Conservation (phyloP, 92 coral and sea anemone genomes). For the Paramuricea clavata region DNA sequence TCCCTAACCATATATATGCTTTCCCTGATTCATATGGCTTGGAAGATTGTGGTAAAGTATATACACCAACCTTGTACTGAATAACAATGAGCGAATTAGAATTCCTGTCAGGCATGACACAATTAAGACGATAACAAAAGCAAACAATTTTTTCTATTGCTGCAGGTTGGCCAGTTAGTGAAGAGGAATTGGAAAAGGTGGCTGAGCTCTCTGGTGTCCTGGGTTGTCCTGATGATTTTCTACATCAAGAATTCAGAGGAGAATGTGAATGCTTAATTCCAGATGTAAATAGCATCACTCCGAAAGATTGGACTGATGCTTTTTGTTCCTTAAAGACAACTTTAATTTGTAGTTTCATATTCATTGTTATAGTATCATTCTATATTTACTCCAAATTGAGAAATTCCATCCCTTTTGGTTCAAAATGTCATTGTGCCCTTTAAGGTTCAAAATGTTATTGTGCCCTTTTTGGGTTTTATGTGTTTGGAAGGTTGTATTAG, state of each 20-base stretch:
- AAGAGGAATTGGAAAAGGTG: slow-evolving; percentile 41
- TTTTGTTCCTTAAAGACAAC: slow-evolving; percentile 30
- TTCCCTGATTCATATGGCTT: no score
- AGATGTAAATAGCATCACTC: slow-evolving; percentile 19
- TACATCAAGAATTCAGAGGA: slow-evolving; percentile 27
- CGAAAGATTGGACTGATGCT: slow-evolving; percentile 48
- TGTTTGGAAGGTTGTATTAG: no score
- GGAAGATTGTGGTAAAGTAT: no score
- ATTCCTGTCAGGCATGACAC: no score
- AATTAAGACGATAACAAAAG: no score
- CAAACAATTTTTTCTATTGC: neutral
- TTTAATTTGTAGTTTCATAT: neutral
- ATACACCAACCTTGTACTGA: no score
- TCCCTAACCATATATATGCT: slow-evolving; percentile 20
- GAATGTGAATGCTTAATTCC: slow-evolving; percentile 43
- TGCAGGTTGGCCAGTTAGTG: slow-evolving; percentile 37
- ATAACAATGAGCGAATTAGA: no score
- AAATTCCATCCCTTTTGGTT: no score
- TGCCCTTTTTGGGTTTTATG: no score
- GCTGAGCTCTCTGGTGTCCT: slow-evolving; percentile 32
- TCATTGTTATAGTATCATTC: neutral
- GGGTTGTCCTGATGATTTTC: neutral
- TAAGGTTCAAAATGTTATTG: no score
- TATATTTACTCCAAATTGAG: neutral
- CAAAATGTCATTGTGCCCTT: no score